A percentile compares a stretch with the other conserved stretches of the same genome.
phyloP scores from a whole-genome alignment of 2,797 vertebrate species.

The Mormyrops boulengeri region DNA sequence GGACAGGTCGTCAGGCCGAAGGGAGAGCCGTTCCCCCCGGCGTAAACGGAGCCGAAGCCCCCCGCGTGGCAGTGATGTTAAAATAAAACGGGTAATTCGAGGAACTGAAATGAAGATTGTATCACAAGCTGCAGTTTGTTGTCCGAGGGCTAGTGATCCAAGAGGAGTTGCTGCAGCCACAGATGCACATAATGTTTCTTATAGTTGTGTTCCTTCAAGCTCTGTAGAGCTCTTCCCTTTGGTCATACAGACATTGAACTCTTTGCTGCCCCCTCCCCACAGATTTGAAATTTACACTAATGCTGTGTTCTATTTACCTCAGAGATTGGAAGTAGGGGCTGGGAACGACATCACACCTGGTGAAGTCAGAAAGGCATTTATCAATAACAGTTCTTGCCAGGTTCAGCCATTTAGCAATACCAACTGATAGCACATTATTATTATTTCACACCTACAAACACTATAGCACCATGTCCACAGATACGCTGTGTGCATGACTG shows the following conservation, averaged over 20 bases:
- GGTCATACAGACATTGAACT: background rate
- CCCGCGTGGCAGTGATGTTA: conserved; percentile 53
- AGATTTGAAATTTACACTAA: background rate
- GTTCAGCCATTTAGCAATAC: background rate
- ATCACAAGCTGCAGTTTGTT: background rate
- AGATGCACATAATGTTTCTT: background rate
- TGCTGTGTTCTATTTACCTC: background rate
- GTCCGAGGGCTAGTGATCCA: background rate
- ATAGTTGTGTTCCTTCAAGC: background rate
- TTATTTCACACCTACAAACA: background rate
- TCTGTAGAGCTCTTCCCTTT: background rate
- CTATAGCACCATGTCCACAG: background rate
- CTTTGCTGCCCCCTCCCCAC: background rate
- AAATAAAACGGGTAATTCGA: conserved; percentile 74
- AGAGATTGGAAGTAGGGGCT: background rate
- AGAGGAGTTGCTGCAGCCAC: background rate
- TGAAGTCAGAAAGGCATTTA: background rate
- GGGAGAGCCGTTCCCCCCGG: conserved; percentile 56
- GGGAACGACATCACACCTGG: background rate
- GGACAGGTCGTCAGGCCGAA: conserved; percentile 53
- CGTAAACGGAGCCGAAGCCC: conserved; percentile 69
- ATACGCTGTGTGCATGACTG: background rate
- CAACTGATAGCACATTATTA: background rate
- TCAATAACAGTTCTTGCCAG: background rate
- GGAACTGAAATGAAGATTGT: background rate